Evolutionary conservation across 2,113 vertebrate genomes (phyloP), one percentile per base, ranked within the genome.

Genomic region (Psittacus erithacus): DNA sequence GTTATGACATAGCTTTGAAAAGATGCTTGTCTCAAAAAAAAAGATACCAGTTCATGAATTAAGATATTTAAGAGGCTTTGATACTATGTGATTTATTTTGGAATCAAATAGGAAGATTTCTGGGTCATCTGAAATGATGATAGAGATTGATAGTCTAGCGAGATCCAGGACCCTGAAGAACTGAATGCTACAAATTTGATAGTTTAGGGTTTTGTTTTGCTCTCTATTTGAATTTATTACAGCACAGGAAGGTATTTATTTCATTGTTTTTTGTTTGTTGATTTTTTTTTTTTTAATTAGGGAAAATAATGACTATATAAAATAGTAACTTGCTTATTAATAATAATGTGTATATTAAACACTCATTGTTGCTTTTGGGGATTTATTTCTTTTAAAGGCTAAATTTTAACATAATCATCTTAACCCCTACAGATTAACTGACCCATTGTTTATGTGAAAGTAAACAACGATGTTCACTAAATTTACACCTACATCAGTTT

Each of bases 181-280:
- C 0, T n/a, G 15, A 59, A 46, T 28, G 5, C 2, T 65, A 8
- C 31, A 65, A 62, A 14, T 47, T 73, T 47, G 13, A 6, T 19
- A 7, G 2, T 4, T 27, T 41, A 8, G 29, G 2, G 2, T 6
- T 53, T 19, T 10, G 4, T 24, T 63, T 55, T 33, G 4, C 7
- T 49, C 1, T 38, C 7, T 55, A 10, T 80, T 60, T 90, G 24
- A 12, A 59, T 77, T 59, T 73, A 59, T 81, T 77, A 35, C 3
- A 33, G 7, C 22, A 64, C 41, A 17, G 4, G 4, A 15, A 82
- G 16, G 8, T 71, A 78, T 55, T 92, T 79, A 18, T 16, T 82
- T 29, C 35, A 20, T 11, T 64, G n/a, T 17, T 27, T 16, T 11
- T 14, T 28, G 12, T 38, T 35, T 35, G 35, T 35, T 35, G 35